Conservation (phyloP, 2,113 vertebrate genomes). For the Arizona elegans region DNA sequence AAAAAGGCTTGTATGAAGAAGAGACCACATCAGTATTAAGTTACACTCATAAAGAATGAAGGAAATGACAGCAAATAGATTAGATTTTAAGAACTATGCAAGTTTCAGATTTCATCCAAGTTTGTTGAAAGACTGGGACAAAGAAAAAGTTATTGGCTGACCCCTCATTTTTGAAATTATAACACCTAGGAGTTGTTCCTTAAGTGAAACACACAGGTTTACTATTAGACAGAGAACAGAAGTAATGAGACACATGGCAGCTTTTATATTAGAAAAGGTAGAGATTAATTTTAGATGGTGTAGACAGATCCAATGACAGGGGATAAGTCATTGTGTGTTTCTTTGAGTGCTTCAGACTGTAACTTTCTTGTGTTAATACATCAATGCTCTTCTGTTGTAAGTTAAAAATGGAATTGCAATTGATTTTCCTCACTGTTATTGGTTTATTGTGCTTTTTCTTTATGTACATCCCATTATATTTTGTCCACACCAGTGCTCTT, state of each 20-base stretch:
- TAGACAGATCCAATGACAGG: background rate
- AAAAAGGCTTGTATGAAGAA: background rate
- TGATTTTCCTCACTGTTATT: background rate
- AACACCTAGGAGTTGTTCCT: background rate
- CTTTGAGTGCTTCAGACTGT: background rate
- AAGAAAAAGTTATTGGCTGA: background rate
- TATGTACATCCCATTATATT: background rate
- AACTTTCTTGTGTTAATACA: background rate
- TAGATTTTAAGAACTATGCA: background rate
- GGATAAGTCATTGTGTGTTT: background rate
- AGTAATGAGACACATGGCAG: background rate
- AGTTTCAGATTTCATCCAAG: background rate
- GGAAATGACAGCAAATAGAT: background rate
- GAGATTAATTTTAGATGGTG: slow-evolving; percentile 4
- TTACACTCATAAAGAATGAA: background rate
- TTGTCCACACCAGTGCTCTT: background rate
- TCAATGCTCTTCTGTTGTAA: background rate
- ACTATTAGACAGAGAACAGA: background rate
- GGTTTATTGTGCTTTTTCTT: background rate
- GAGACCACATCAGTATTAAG: background rate
- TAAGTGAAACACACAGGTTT: background rate
- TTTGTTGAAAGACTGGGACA: background rate
- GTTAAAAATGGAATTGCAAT: background rate
- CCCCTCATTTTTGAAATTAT: background rate
- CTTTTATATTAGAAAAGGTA: background rate